A percentile compares a stretch with the other conserved stretches of the same genome.
These are phyloP conservation scores for Drosophila burlai DNA, from an alignment of 1,140 invertebrate species.

Conservation along the genomic window DNA sequence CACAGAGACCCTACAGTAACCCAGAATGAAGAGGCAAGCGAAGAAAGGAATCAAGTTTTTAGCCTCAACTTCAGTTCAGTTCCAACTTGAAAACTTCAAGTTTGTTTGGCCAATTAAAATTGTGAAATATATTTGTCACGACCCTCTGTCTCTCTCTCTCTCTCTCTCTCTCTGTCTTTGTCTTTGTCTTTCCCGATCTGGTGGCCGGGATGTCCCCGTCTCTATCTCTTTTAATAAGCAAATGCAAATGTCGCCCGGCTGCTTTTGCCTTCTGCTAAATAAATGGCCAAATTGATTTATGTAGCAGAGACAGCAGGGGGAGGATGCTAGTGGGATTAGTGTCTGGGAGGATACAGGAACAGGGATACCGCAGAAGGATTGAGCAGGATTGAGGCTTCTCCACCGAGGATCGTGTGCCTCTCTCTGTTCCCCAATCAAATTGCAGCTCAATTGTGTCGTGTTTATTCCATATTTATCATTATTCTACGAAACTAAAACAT, in stretches of 20 bases:
- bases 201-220: neutral
- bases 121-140: slow-evolving; percentile 55
- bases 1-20: slow-evolving; percentile 1
- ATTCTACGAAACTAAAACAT: slow-evolving; percentile 5
- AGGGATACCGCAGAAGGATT: neutral
- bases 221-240: slow-evolving; percentile 62
- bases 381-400: neutral
- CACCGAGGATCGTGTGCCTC: neutral
- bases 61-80: slow-evolving; percentile 41
- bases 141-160: neutral
- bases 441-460: neutral
- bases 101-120: slow-evolving; percentile 63
- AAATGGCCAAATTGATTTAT: slow-evolving; percentile 76
- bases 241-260: slow-evolving; percentile 57
- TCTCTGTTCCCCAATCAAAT: no score
- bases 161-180: neutral
- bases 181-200: slow-evolving; percentile 2
- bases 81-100: slow-evolving; percentile 42
- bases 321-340: neutral
- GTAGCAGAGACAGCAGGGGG: slow-evolving; percentile 8
- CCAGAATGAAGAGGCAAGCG: neutral
- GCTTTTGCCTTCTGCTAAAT: slow-evolving; percentile 49
- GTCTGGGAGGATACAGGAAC: no score
- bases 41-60: slow-evolving; percentile 50
- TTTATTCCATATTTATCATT: neutral